phyloP scores from a whole-genome alignment of 2,888 invertebrate species.

The Xestia xanthographa region DNA sequence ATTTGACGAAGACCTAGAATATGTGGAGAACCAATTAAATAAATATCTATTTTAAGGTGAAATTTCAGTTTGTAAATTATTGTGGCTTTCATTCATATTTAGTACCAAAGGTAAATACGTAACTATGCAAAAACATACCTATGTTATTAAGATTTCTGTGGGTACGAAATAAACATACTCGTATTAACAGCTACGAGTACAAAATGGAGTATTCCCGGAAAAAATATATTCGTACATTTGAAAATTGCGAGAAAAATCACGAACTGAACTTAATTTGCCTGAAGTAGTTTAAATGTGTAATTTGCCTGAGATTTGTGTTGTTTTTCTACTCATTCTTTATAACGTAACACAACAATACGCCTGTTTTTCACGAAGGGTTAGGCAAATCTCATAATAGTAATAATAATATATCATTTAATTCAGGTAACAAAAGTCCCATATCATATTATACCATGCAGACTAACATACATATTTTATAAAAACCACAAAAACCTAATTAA shows the following conservation, averaged over 20 bases:
- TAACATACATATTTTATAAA: too few relatives aligned
- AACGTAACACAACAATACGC: background rate
- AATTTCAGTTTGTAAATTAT: slow-evolving; percentile 11
- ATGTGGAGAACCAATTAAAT: background rate
- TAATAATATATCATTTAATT: too few relatives aligned
- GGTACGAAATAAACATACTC: slow-evolving; percentile 11
- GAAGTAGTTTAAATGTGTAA: background rate
- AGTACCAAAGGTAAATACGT: slow-evolving; percentile 13
- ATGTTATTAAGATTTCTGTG: slow-evolving; percentile 2
- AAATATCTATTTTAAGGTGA: slow-evolving; percentile 2
- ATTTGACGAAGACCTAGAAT: slow-evolving; percentile 6
- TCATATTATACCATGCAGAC: too few relatives aligned
- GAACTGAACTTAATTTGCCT: background rate
- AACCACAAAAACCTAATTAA: too few relatives aligned
- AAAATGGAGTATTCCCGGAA: background rate
- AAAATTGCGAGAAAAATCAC: background rate
- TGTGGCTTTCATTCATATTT: slow-evolving; percentile 1
- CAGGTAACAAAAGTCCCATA: too few relatives aligned
- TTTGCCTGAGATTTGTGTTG: background rate
- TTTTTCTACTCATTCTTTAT: background rate
- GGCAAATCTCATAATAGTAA: too few relatives aligned
- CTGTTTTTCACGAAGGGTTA: background rate
- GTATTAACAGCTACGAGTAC: too few relatives aligned
- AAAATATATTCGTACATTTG: background rate
- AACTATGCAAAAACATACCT: background rate